phyloP scores from a whole-genome alignment of 2,888 invertebrate species.

The Heliothis peltigera region DNA sequence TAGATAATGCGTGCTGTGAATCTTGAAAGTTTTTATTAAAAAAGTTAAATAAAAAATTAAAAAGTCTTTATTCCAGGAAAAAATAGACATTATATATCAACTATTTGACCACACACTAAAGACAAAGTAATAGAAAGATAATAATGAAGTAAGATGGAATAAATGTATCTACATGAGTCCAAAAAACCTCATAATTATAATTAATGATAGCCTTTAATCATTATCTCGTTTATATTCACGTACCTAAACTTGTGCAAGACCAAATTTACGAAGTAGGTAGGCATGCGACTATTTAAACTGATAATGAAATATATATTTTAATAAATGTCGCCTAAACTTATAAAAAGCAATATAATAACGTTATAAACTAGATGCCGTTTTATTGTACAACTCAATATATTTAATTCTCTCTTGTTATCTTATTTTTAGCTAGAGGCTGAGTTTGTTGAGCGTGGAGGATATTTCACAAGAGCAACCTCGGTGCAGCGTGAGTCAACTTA shows the following conservation, averaged over 20 bases:
- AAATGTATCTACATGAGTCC: slow-evolving; percentile 1
- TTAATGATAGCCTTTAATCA: slow-evolving; percentile 36
- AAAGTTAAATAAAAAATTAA: no score
- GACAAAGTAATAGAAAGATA: no score
- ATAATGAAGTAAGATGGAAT: slow-evolving; percentile 13
- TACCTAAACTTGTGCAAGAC: slow-evolving; percentile 17
- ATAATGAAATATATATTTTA: slow-evolving; percentile 1
- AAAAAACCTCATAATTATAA: slow-evolving; percentile 36
- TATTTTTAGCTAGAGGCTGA: slow-evolving; percentile 56
- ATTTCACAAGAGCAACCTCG: slow-evolving; percentile 76
- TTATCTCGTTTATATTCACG: slow-evolving; percentile 20
- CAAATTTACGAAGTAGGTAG: slow-evolving; percentile 27
- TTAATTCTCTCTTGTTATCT: slow-evolving; percentile 42
- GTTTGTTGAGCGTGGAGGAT: slow-evolving; percentile 57
- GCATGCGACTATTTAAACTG: no score
- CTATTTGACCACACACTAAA: no score
- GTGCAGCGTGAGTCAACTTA: slow-evolving; percentile 69
- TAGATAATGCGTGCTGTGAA: no score
- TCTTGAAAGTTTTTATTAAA: no score
- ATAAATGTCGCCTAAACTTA: background rate
- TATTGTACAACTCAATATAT: slow-evolving; percentile 37
- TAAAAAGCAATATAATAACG: slow-evolving; percentile 11
- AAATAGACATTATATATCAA: no score
- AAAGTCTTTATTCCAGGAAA: no score
- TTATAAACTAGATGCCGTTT: slow-evolving; percentile 31